phyloP scores from a whole-genome alignment of 2,888 invertebrate genomes.

The Xestia c-nigrum region DNA sequence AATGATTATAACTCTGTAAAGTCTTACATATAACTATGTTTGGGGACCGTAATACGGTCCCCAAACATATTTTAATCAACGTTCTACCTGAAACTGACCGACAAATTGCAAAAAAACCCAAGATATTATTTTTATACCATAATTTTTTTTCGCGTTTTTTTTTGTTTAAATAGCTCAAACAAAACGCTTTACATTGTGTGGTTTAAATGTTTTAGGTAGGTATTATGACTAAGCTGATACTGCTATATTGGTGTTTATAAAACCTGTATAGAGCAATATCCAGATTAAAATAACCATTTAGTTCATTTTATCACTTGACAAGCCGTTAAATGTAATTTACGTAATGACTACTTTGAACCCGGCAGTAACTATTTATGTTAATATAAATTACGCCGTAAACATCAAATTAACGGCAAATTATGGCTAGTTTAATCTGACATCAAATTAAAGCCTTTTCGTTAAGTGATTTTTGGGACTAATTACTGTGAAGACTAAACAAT shows the following conservation, averaged over 20 bases:
- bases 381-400: constrained; percentile 20
- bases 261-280: neutral
- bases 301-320: neutral
- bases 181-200: neutral
- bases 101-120: too few species aligned
- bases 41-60: too few species aligned
- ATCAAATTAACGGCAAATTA: neutral
- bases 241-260: neutral
- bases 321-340: constrained; percentile 13
- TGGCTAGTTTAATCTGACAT: neutral
- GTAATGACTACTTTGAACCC: constrained; percentile 2
- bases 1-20: too few species aligned
- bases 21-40: too few species aligned
- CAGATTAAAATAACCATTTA: neutral
- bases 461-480: constrained; percentile 5
- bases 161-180: too few species aligned
- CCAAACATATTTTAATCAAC: too few species aligned
- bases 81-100: too few species aligned
- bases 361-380: neutral
- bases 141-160: too few species aligned
- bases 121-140: too few species aligned
- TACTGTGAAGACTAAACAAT: constrained; percentile 11
- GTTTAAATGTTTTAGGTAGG: neutral
- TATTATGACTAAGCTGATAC: too few species aligned
- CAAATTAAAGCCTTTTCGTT: constrained; percentile 13